Percentiles rank a stretch among this genome's conserved stretches.
Evolutionary conservation across 30 jellyfish, hydroid and myxozoan genomes (phyloP).

Genomic region (Cassiopea xamachana): DNA sequence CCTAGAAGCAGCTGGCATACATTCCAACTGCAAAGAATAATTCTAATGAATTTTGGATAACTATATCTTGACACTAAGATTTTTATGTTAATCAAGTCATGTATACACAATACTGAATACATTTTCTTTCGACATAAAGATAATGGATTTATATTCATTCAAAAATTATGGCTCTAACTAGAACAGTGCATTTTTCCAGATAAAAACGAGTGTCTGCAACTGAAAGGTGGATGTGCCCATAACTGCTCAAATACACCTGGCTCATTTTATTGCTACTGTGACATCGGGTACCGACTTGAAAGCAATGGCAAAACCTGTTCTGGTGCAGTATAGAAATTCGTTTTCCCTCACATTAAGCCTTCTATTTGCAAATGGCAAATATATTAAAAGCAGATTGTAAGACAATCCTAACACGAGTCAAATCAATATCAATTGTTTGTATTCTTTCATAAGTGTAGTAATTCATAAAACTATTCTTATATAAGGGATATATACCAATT

Average conservation of each 20-base stretch:
- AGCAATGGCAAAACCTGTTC: constrained; percentile 43
- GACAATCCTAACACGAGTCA: too few relatives aligned
- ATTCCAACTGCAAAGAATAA: too few relatives aligned
- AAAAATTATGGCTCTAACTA: background rate
- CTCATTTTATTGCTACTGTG: constrained; percentile 43
- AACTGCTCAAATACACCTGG: constrained; percentile 25
- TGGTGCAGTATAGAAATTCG: background rate
- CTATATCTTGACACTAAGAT: too few relatives aligned
- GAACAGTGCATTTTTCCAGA: constrained; percentile 7
- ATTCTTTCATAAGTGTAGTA: background rate
- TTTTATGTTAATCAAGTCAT: too few relatives aligned
- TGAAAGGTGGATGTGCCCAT: constrained; percentile 34
- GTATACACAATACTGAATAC: too few relatives aligned
- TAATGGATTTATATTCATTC: background rate
- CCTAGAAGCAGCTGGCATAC: too few relatives aligned
- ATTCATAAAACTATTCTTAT: too few relatives aligned
- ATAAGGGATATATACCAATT: too few relatives aligned
- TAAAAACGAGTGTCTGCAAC: constrained; percentile 24
- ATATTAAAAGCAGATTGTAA: too few relatives aligned
- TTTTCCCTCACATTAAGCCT: background rate
- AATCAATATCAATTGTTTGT: too few relatives aligned
- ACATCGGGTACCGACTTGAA: constrained; percentile 19
- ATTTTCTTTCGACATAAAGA: too few relatives aligned
- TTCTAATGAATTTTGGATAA: too few relatives aligned
- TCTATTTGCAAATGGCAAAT: background rate